Evolutionary conservation across 2,797 vertebrate species (phyloP).

Genomic region (Sebastes hopkinsi): DNA sequence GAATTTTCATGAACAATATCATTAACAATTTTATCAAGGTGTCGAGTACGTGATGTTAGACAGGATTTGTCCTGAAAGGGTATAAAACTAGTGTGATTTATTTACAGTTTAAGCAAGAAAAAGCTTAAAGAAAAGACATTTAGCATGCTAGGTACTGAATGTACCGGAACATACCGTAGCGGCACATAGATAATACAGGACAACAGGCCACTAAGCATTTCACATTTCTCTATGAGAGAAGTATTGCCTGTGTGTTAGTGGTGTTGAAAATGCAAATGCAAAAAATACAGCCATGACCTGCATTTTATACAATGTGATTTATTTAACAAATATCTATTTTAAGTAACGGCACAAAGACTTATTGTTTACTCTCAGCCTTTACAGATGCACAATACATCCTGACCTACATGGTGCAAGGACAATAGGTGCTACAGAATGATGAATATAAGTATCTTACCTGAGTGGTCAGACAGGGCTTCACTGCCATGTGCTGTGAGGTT

Average conservation of each 20-base stretch:
- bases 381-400: slow-evolving; percentile 9
- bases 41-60: not conserved
- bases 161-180: not conserved
- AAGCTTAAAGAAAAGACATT: not conserved
- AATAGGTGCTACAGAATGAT: slow-evolving; percentile 44
- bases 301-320: not conserved
- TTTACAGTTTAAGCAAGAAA: not conserved
- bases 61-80: not conserved
- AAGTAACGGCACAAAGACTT: not conserved
- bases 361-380: slow-evolving; percentile 8
- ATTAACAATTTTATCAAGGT: not conserved
- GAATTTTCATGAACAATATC: not conserved
- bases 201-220: not conserved
- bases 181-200: not conserved
- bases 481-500: slow-evolving; percentile 30
- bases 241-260: not conserved
- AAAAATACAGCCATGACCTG: not conserved
- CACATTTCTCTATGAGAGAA: not conserved
- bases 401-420: slow-evolving; percentile 52
- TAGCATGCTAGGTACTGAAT: not conserved
- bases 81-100: not conserved
- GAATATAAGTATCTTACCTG: slow-evolving; percentile 41
- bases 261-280: not conserved
- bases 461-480: slow-evolving; percentile 33
- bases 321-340: not conserved